Evolutionary conservation across 1,140 invertebrate genomes (phyloP).

Genomic region (Drosophila bipectinata): DNA sequence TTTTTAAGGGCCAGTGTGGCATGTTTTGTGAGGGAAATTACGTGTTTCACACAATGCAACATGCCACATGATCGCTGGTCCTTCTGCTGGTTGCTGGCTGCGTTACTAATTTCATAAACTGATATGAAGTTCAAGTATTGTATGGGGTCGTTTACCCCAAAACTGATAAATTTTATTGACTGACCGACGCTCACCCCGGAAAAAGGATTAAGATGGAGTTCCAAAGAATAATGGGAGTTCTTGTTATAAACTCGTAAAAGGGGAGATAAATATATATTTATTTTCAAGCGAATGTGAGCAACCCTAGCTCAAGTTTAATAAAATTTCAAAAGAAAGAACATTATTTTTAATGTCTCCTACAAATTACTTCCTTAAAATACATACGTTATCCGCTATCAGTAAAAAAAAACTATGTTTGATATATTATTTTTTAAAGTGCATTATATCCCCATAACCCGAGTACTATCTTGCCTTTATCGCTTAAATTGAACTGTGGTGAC

Average conservation of each 20-base stretch:
- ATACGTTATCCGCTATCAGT: background rate
- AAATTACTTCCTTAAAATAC: background rate
- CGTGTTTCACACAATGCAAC: constrained; percentile 29
- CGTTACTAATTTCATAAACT: constrained; percentile 28
- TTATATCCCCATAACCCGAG: background rate
- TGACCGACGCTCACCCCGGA: background rate
- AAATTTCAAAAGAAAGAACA: no score
- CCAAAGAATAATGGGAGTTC: background rate
- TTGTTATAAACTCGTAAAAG: background rate
- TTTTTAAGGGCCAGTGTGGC: constrained; percentile 31
- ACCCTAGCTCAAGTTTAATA: no score
- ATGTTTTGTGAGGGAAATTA: constrained; percentile 45
- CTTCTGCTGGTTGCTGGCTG: constrained; percentile 19
- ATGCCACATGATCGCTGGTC: constrained; percentile 32
- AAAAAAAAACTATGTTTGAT: background rate
- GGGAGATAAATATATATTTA: background rate
- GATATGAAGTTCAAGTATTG: constrained; percentile 11
- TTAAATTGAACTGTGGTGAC: constrained; percentile 56
- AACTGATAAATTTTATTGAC: constrained; percentile 1
- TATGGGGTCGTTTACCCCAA: constrained; percentile 36
- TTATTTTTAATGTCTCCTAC: no score
- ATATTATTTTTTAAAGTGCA: background rate
- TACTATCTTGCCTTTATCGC: constrained; percentile 59
- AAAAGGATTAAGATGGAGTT: background rate
- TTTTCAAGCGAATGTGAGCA: no score